Percentiles rank a stretch among this genome's conserved stretches.
Evolutionary conservation across 2,888 invertebrate genomes (phyloP).

Genomic region (Mythimna pallens): DNA sequence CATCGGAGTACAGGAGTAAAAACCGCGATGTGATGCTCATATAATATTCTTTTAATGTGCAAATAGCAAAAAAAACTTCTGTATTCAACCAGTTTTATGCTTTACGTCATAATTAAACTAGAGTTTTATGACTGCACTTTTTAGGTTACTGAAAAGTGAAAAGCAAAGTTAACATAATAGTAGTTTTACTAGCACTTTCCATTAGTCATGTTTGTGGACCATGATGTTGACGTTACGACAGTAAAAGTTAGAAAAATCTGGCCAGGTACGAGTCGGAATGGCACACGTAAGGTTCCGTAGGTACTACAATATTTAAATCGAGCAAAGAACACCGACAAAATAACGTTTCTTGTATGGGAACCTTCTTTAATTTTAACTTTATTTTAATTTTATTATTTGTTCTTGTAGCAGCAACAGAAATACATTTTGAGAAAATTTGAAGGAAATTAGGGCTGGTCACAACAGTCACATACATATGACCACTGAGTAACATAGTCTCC

Average conservation of each 20-base stretch:
- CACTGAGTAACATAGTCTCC: no score
- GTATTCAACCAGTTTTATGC: constrained; percentile 8
- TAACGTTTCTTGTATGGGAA: no score
- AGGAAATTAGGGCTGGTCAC: no score
- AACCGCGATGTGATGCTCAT: constrained; percentile 15
- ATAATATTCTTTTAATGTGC: constrained; percentile 39
- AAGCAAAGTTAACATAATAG: background rate
- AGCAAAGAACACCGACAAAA: no score
- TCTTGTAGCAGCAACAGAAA: no score
- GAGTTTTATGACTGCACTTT: constrained; percentile 24
- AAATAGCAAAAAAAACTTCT: constrained; percentile 2
- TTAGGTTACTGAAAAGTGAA: constrained; percentile 2
- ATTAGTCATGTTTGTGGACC: background rate
- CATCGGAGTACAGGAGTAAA: constrained; percentile 26
- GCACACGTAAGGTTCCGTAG: no score
- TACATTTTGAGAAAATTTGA: no score
- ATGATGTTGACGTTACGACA: background rate
- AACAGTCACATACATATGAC: no score
- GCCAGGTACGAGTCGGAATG: no score
- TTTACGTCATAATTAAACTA: constrained; percentile 23
- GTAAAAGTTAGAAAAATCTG: background rate
- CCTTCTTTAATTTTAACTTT: no score
- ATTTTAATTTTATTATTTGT: no score
- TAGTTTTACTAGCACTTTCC: background rate
- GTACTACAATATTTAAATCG: no score